Conservation (phyloP, 2,888 invertebrate genomes). For the Selenia dentaria region DNA sequence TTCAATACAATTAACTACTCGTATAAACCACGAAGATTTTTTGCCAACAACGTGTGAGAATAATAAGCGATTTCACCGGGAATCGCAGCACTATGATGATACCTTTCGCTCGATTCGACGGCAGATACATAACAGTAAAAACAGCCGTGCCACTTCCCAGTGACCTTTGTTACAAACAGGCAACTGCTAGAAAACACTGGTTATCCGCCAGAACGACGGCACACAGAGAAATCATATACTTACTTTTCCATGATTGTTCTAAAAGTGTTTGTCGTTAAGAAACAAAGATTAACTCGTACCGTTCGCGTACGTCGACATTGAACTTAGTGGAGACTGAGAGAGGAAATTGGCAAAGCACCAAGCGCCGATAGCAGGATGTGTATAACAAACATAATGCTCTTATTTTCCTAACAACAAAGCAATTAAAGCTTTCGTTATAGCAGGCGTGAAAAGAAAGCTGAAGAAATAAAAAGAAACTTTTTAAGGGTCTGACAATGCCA, state of each 20-base stretch:
- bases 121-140: conserved; percentile 71
- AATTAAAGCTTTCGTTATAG: conserved; percentile 25
- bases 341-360: conserved; percentile 73
- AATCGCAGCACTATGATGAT: conserved; percentile 65
- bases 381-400: conserved; percentile 28
- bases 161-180: conserved; percentile 72
- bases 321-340: conserved; percentile 61
- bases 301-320: conserved; percentile 55
- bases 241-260: conserved; percentile 27
- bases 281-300: conserved; percentile 32
- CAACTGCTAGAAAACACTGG: conserved; percentile 48
- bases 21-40: conserved; percentile 59
- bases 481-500: conserved; percentile 43
- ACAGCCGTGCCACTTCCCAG: conserved; percentile 75
- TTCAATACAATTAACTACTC: conserved; percentile 69
- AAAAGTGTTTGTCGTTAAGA: conserved; percentile 17
- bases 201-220: conserved; percentile 31
- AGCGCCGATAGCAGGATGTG: conserved; percentile 43
- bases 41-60: conserved; percentile 71
- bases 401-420: conserved; percentile 15
- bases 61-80: conserved; percentile 75
- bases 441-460: conserved; percentile 20
- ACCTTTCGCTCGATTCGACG: conserved; percentile 79
- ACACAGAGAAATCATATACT: conserved; percentile 30
- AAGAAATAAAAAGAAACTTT: conserved; percentile 37